Evolutionary conservation across 2,888 invertebrate genomes (phyloP).

Genomic region (Ennomos quercinarius): DNA sequence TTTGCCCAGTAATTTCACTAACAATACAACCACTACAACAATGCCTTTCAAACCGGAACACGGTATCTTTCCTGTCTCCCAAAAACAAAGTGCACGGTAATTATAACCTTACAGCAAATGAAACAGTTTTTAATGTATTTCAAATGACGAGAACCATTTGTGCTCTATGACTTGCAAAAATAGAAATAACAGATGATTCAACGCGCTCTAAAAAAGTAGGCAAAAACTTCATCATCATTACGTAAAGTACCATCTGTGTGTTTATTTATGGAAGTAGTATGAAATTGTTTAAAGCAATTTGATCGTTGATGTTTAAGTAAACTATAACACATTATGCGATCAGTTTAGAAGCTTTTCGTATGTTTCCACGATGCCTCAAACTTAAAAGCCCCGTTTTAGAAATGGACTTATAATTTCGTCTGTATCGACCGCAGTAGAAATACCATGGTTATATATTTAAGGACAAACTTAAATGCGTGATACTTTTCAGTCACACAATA

Average conservation of each 20-base stretch:
- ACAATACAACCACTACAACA: too few species aligned
- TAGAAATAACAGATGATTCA: conserved; percentile 17
- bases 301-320: conserved; percentile 8
- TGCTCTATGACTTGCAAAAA: conserved; percentile 19
- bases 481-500: too few species aligned
- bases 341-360: conserved; percentile 1
- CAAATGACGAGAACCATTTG: conserved; percentile 36
- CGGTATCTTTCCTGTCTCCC: too few species aligned
- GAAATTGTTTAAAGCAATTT: conserved; percentile 21
- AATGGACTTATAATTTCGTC: too few species aligned
- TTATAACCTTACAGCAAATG: conserved; percentile 21
- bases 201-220: background rate
- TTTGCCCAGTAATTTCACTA: too few species aligned
- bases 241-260: conserved; percentile 7
- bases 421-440: too few species aligned
- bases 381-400: too few species aligned
- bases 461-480: too few species aligned
- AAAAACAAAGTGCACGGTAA: conserved; percentile 3
- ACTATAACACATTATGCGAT: background rate
- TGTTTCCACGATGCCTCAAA: background rate
- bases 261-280: conserved; percentile 14
- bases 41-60: too few species aligned
- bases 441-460: too few species aligned
- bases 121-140: conserved; percentile 34
- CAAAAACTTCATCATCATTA: conserved; percentile 17